phyloP scores from a whole-genome alignment of 2,888 invertebrate genomes.

The Bugulina stolonifera region DNA sequence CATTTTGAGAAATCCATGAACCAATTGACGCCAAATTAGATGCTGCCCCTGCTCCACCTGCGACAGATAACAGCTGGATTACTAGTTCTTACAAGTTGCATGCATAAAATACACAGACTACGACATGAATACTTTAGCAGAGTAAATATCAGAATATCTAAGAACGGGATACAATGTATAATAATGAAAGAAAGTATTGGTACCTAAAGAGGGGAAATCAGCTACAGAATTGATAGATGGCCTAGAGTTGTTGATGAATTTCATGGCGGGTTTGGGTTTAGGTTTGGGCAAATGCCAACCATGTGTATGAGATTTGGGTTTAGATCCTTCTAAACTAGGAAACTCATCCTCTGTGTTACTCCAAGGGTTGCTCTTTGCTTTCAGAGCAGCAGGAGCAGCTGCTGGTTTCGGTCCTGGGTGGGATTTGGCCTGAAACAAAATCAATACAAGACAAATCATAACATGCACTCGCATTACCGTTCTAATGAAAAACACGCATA shows the following conservation, averaged over 20 bases:
- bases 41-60: slow-evolving; percentile 8
- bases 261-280: not conserved
- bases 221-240: not conserved
- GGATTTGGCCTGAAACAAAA: no score
- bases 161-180: no score
- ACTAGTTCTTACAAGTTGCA: no score
- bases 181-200: no score
- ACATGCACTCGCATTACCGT: no score
- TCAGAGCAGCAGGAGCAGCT: slow-evolving; percentile 26
- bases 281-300: slow-evolving; percentile 12
- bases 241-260: not conserved
- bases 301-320: not conserved
- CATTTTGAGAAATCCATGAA: not conserved
- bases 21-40: slow-evolving; percentile 16
- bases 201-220: slow-evolving; percentile 9
- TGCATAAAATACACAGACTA: no score
- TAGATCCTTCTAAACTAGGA: slow-evolving; percentile 42
- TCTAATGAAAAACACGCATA: no score
- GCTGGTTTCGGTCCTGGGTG: no score
- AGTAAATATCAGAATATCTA: no score
- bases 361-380: slow-evolving; percentile 27
- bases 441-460: no score
- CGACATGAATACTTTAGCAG: no score
- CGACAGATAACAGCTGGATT: not conserved
- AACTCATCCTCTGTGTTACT: slow-evolving; percentile 39